Conservation (phyloP, 2,888 invertebrate genomes). For the Diaperis boleti region DNA sequence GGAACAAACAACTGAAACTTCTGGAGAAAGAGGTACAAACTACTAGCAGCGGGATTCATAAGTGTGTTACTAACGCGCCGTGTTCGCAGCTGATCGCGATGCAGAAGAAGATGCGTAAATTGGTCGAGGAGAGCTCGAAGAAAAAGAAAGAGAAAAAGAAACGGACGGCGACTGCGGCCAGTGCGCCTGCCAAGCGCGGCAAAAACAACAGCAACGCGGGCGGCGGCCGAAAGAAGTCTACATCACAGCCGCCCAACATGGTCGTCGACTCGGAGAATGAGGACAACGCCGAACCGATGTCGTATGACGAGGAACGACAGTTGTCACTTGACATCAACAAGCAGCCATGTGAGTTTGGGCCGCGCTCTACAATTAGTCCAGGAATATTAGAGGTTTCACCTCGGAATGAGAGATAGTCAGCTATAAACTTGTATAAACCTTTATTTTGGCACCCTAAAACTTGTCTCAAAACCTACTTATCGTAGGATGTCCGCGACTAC, state of each 20-base stretch:
- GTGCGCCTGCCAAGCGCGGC: constrained; percentile 69
- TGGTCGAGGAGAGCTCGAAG: constrained; percentile 85
- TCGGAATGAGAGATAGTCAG: too few relatives aligned
- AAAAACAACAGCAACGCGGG: constrained; percentile 71
- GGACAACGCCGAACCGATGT: constrained; percentile 98
- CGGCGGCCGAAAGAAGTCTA: constrained; percentile 75
- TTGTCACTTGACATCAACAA: constrained; percentile 99
- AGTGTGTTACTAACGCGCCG: background rate
- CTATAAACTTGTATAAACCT: too few relatives aligned
- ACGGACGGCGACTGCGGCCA: constrained; percentile 69
- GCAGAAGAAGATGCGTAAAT: constrained; percentile 92
- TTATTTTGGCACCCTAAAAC: too few relatives aligned
- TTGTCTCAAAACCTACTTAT: too few relatives aligned
- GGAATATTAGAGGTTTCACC: too few relatives aligned
- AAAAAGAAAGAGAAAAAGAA: constrained; percentile 91
- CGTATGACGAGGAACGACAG: constrained; percentile 99
- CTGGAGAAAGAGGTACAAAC: constrained; percentile 78
- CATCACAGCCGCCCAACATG: constrained; percentile 67
- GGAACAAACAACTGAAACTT: constrained; percentile 87
- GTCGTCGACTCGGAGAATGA: constrained; percentile 95
- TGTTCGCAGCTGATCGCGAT: constrained; percentile 78
- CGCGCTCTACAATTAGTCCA: background rate
- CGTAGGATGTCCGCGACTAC: too few relatives aligned
- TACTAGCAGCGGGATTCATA: too few relatives aligned
- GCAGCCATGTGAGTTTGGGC: constrained; percentile 82